Evolutionary conservation across 2,888 invertebrate species (phyloP).

Genomic region (Anthrax anthrax): DNA sequence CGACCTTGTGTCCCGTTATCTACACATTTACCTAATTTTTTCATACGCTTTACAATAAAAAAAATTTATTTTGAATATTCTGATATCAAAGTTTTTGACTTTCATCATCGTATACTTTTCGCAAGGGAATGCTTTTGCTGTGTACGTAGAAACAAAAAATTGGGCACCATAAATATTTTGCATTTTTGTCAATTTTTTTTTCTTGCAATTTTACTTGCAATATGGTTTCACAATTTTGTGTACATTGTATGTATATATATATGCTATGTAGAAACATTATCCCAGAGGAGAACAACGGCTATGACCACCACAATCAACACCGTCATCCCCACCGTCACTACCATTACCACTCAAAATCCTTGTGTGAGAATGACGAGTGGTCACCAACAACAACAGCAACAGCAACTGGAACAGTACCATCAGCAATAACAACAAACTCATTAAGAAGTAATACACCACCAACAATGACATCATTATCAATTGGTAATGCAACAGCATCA

Average conservation of each 20-base stretch:
- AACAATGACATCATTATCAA: not conserved
- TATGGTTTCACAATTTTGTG: not conserved
- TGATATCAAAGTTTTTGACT: too few relatives aligned
- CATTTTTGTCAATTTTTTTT: not conserved
- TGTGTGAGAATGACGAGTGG: conserved; percentile 41
- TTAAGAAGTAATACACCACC: not conserved
- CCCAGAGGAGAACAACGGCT: conserved; percentile 46
- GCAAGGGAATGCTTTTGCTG: too few relatives aligned
- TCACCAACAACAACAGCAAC: conserved; percentile 29
- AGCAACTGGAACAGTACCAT: conserved; percentile 12
- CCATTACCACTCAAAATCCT: conserved; percentile 42
- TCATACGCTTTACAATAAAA: too few relatives aligned
- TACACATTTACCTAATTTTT: too few relatives aligned
- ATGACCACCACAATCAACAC: not conserved
- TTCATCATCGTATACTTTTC: too few relatives aligned
- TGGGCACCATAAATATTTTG: not conserved
- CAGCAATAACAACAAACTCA: conserved; percentile 24
- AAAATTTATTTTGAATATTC: too few relatives aligned
- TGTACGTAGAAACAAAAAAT: not conserved
- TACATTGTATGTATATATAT: not conserved
- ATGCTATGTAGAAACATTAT: conserved; percentile 43
- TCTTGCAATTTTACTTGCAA: not conserved
- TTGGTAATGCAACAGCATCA: not conserved
- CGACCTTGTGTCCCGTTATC: too few relatives aligned
- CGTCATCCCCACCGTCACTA: not conserved